phyloP scores from a whole-genome alignment of 2,113 vertebrate species.

The Hippocampus guttulatus region DNA sequence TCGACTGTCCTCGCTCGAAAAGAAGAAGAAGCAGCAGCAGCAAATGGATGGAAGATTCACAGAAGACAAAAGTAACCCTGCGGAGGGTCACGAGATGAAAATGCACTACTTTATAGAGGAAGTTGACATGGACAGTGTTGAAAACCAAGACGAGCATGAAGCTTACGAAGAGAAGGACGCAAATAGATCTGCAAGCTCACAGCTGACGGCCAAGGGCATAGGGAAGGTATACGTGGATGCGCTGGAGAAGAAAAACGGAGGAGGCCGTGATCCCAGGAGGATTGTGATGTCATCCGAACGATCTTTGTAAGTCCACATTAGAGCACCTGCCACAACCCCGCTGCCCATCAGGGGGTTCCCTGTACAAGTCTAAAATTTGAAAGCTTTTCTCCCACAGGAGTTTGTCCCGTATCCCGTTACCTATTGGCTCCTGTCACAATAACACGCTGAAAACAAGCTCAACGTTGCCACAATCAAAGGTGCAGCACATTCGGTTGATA shows the following conservation, averaged over 20 bases:
- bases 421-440: conserved; percentile 25
- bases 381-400: conserved; percentile 50
- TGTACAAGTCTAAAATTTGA: no score
- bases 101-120: background rate
- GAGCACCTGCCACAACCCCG: no score
- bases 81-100: background rate
- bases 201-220: conserved; percentile 51
- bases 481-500: conserved; percentile 8
- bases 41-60: conserved; percentile 10
- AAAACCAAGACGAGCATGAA: conserved; percentile 16
- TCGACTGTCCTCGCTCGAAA: conserved; percentile 39
- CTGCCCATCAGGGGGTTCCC: no score
- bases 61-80: conserved; percentile 5
- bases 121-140: background rate
- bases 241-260: conserved; percentile 52
- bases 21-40: conserved; percentile 41
- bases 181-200: conserved; percentile 6
- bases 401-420: conserved; percentile 64
- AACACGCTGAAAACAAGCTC: conserved; percentile 44
- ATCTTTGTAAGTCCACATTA: conserved; percentile 54
- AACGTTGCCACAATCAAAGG: conserved; percentile 61
- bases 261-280: conserved; percentile 45
- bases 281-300: conserved; percentile 67
- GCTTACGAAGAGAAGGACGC: conserved; percentile 9
- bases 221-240: conserved; percentile 58